Percentiles rank a stretch among this genome's conserved stretches.
Conservation (phyloP, 2,113 vertebrate species). For the Engraulis encrasicolus region DNA sequence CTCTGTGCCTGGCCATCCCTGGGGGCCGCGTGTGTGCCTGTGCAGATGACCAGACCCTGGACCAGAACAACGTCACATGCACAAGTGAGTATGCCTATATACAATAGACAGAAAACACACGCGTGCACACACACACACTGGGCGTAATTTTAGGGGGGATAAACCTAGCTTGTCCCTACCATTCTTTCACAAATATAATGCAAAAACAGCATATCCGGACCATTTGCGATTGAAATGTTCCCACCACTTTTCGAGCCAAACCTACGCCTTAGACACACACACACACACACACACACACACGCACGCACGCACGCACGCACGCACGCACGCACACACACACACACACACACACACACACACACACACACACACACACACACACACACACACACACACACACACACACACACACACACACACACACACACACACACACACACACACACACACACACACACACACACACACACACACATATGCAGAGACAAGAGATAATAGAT, state of each 20-base stretch:
- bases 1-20: conserved; percentile 83
- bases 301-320: too few species aligned
- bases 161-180: too few species aligned
- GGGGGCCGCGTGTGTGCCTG: conserved; percentile 84
- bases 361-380: conserved; percentile 8
- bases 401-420: neutral
- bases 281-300: too few species aligned
- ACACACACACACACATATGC: neutral
- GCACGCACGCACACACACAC: neutral
- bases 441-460: neutral
- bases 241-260: too few species aligned
- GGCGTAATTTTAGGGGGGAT: too few species aligned
- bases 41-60: conserved; percentile 83
- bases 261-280: too few species aligned
- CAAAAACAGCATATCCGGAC: too few species aligned
- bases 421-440: neutral
- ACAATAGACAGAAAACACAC: neutral
- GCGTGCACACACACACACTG: conserved; percentile 2
- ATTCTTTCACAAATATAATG: too few species aligned
- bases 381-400: neutral
- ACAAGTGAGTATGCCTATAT: conserved; percentile 72
- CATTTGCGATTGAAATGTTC: too few species aligned
- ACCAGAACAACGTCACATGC: conserved; percentile 82
- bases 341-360: conserved; percentile 7
- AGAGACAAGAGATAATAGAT: neutral